A percentile compares a stretch with the other conserved stretches of the same genome.
These are phyloP conservation scores for Neoitamus cyanurus DNA, from an alignment of 2,888 invertebrate species.

Conservation along the genomic window DNA sequence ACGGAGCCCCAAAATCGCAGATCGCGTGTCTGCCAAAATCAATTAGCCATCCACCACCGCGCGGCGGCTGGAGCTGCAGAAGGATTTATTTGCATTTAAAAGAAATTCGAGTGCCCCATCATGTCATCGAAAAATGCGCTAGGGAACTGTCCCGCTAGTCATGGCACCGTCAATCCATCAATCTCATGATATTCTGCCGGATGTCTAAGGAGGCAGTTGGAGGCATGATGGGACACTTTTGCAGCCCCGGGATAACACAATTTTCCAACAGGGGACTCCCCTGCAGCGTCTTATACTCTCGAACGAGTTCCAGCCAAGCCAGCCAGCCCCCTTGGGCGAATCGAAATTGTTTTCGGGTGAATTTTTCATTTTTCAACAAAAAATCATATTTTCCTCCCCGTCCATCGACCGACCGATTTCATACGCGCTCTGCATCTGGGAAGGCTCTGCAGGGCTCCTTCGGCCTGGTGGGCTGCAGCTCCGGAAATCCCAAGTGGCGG, in stretches of 20 bases:
- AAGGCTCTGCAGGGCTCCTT: neutral
- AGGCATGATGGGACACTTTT: slow-evolving; percentile 34
- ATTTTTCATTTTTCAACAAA: slow-evolving; percentile 27
- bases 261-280: slow-evolving; percentile 11
- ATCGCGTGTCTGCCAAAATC: slow-evolving; percentile 5
- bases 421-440: neutral
- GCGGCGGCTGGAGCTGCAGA: neutral
- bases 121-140: neutral
- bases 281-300: neutral
- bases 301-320: neutral
- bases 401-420: neutral
- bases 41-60: neutral
- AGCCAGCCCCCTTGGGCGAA: neutral
- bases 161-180: slow-evolving; percentile 40
- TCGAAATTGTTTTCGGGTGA: neutral
- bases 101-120: slow-evolving; percentile 6
- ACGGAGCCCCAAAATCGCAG: neutral
- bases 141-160: slow-evolving; percentile 12
- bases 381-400: slow-evolving; percentile 35
- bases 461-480: neutral
- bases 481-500: slow-evolving; percentile 47
- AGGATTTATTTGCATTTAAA: neutral
- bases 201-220: neutral
- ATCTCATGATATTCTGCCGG: slow-evolving; percentile 12
- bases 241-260: neutral